Evolutionary conservation across 2,888 invertebrate species (phyloP).

Genomic region (Pseudanteris insignis): DNA sequence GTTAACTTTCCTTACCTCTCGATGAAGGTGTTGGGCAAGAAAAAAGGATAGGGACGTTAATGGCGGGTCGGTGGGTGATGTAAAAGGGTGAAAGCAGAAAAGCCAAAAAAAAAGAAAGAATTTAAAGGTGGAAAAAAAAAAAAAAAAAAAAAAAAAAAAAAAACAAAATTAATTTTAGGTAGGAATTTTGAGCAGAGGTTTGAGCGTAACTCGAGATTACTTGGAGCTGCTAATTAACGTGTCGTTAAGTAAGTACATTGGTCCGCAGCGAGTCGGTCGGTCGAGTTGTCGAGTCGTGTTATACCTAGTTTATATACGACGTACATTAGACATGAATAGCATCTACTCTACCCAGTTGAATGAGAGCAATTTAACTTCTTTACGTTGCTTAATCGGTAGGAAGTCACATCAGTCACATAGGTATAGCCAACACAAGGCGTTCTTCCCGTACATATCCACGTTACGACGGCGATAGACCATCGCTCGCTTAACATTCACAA

Average conservation of each 20-base stretch:
- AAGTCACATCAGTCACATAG: slow-evolving; percentile 65
- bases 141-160: slow-evolving; percentile 1
- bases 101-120: neutral
- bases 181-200: slow-evolving; percentile 8
- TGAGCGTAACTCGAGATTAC: slow-evolving; percentile 20
- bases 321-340: slow-evolving; percentile 67
- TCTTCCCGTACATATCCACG: slow-evolving; percentile 41
- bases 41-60: too few species aligned
- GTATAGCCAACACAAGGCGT: slow-evolving; percentile 56
- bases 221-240: slow-evolving; percentile 37
- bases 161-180: too few species aligned
- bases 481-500: too few species aligned
- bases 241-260: slow-evolving; percentile 40
- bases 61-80: too few species aligned
- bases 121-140: neutral
- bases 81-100: too few species aligned
- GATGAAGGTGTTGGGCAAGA: too few species aligned
- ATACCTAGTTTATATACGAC: slow-evolving; percentile 67
- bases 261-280: slow-evolving; percentile 46
- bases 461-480: slow-evolving; percentile 28
- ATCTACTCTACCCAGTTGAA: slow-evolving; percentile 66
- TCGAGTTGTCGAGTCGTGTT: slow-evolving; percentile 64
- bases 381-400: slow-evolving; percentile 67
- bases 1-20: too few species aligned
- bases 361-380: slow-evolving; percentile 67